These are phyloP conservation scores for Phalacrocorax brasilianus DNA, from an alignment of 2,113 vertebrate genomes.

Conservation along the genomic window DNA sequence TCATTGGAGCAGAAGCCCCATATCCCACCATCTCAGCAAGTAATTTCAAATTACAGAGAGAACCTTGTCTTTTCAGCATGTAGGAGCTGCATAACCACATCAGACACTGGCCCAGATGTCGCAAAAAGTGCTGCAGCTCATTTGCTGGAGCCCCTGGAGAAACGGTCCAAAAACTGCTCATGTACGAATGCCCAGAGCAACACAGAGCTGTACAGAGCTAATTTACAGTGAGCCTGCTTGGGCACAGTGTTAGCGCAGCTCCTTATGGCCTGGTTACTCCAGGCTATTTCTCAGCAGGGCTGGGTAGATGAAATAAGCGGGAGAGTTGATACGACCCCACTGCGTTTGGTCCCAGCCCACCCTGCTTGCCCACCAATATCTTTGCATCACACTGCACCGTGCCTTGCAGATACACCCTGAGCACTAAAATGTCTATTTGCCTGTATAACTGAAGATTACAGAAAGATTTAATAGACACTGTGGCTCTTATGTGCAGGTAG, in stretches of 20 bases:
- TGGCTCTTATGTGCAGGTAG: not conserved
- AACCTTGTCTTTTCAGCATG: not conserved
- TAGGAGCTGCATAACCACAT: not conserved
- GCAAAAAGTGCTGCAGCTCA: not conserved
- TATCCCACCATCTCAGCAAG: not conserved
- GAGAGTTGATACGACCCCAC: not conserved
- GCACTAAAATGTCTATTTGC: not conserved
- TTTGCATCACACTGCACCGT: not conserved
- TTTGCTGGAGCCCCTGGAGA: not conserved
- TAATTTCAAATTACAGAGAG: not conserved
- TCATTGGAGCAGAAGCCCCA: not conserved
- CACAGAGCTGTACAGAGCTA: not conserved
- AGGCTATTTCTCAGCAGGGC: not conserved
- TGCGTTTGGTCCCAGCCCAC: not conserved
- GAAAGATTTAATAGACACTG: not conserved
- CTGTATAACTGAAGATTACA: not conserved
- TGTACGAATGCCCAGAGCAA: not conserved
- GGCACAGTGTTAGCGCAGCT: not conserved
- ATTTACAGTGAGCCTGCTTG: not conserved
- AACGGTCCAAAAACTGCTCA: rapidly evolving
- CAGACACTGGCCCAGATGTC: not conserved
- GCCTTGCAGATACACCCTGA: not conserved
- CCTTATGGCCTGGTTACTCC: not conserved
- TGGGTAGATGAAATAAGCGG: not conserved
- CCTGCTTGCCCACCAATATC: rapidly evolving